phyloP scores from a whole-genome alignment of 2,888 invertebrate genomes.

The Sepioteuthis lessoniana region DNA sequence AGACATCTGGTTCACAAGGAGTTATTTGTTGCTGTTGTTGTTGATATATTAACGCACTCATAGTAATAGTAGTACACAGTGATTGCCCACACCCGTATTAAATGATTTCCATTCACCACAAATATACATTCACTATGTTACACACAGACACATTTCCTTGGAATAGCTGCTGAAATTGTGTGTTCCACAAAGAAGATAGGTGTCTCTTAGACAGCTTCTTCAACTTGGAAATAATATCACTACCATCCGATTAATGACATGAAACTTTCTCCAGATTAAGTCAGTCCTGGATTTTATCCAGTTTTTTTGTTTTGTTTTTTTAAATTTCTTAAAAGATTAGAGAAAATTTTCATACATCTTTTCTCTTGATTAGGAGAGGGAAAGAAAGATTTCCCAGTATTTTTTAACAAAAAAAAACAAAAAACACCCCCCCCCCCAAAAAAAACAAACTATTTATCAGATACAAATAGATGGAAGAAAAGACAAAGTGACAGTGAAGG shows the following conservation, averaged over 20 bases:
- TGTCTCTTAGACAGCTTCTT: neutral
- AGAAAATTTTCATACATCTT: neutral
- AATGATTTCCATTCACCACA: neutral
- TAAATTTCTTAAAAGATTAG: neutral
- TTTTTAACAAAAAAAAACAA: too few relatives aligned
- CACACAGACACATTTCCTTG: slow-evolving; percentile 1
- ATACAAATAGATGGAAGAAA: slow-evolving; percentile 8
- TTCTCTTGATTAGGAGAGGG: neutral
- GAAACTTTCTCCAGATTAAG: neutral
- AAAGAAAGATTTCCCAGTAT: neutral
- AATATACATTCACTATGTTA: neutral
- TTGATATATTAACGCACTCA: neutral
- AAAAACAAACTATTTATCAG: neutral
- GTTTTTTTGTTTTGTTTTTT: neutral
- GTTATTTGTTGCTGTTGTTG: slow-evolving; percentile 6
- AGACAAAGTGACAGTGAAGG: slow-evolving; percentile 3
- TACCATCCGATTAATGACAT: neutral
- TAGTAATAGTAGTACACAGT: slow-evolving; percentile 33
- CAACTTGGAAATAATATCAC: neutral
- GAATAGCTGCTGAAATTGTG: slow-evolving; percentile 9
- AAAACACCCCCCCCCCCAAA: too few relatives aligned
- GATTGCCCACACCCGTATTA: slow-evolving; percentile 33
- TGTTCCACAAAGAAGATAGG: slow-evolving; percentile 2
- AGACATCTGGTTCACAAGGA: slow-evolving; percentile 24
- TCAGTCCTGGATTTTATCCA: neutral